Conservation (phyloP, 2,888 invertebrate genomes). For the Leptopilina drosophilae region DNA sequence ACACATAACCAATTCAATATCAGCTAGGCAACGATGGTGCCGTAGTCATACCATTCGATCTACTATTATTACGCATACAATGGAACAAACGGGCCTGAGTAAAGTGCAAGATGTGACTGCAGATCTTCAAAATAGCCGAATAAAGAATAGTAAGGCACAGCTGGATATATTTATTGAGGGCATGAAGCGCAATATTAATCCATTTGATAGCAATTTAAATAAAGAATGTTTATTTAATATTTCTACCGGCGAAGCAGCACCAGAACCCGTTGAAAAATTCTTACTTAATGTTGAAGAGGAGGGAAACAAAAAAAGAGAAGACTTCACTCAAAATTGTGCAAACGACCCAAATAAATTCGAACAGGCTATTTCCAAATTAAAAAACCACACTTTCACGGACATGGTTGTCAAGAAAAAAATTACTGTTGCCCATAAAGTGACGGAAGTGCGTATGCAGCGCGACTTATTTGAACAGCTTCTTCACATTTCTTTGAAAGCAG, state of each 20-base stretch:
- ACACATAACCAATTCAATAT: constrained; percentile 58
- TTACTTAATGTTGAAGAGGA: constrained; percentile 16
- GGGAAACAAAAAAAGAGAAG: constrained; percentile 7
- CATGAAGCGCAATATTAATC: constrained; percentile 47
- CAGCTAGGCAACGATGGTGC: constrained; percentile 62
- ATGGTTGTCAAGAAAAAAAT: constrained; percentile 46
- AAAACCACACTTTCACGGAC: constrained; percentile 52
- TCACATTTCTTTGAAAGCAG: too few relatives aligned
- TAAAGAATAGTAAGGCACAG: constrained; percentile 50
- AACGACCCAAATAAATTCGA: constrained; percentile 38
- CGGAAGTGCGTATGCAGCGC: constrained; percentile 32
- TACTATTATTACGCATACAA: constrained; percentile 58
- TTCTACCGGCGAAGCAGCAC: constrained; percentile 48
- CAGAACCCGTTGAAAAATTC: not conserved
- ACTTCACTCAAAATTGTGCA: constrained; percentile 1
- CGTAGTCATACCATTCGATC: constrained; percentile 54
- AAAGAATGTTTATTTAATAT: constrained; percentile 54
- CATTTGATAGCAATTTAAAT: too few relatives aligned
- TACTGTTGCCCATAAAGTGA: constrained; percentile 42
- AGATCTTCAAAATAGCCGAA: constrained; percentile 57
- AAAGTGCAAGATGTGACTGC: constrained; percentile 61
- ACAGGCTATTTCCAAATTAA: constrained; percentile 46
- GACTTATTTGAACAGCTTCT: too few relatives aligned
- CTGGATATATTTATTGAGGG: constrained; percentile 38
- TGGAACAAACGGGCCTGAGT: constrained; percentile 55